phyloP scores from a whole-genome alignment of 2,797 vertebrate genomes.

The Apogon hyalosoma region DNA sequence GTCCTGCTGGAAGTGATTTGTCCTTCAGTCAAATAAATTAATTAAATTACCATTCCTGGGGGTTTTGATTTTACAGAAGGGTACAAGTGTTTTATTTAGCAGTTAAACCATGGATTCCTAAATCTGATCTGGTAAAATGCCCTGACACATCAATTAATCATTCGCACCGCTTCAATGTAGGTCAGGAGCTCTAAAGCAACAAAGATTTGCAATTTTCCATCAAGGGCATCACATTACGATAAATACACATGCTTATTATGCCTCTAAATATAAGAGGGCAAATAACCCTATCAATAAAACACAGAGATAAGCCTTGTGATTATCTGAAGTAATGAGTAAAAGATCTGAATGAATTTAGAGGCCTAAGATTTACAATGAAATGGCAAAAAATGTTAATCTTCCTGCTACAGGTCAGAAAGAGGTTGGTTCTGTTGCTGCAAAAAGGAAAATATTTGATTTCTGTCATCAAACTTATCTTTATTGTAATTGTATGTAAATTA shows the following conservation, averaged over 20 bases:
- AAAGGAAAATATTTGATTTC: neutral
- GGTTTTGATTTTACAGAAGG: neutral
- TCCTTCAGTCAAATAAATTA: no score
- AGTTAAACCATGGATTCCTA: neutral
- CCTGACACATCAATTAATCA: neutral
- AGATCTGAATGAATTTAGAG: slow-evolving; percentile 19
- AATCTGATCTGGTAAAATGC: slow-evolving; percentile 4
- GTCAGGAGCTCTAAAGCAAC: slow-evolving; percentile 17
- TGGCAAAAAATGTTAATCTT: slow-evolving; percentile 1
- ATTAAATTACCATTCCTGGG: no score
- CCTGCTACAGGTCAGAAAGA: slow-evolving; percentile 3
- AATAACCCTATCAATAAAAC: slow-evolving; percentile 37
- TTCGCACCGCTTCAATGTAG: slow-evolving; percentile 13
- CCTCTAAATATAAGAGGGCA: slow-evolving; percentile 32
- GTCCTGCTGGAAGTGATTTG: no score
- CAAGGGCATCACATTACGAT: slow-evolving; percentile 3
- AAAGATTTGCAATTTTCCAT: slow-evolving; percentile 4
- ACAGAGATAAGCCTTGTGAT: slow-evolving; percentile 30
- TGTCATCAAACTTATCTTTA: slow-evolving; percentile 11
- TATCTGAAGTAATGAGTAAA: slow-evolving; percentile 39
- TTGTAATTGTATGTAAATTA: slow-evolving; percentile 10
- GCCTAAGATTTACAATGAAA: neutral
- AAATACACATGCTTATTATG: slow-evolving; percentile 21
- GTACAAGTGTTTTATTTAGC: slow-evolving; percentile 5
- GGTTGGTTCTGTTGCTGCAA: neutral